Evolutionary conservation across 2,888 invertebrate genomes (phyloP), one percentile per base, ranked within the genome.

Genomic region (Platycheirus albimanus): DNA sequence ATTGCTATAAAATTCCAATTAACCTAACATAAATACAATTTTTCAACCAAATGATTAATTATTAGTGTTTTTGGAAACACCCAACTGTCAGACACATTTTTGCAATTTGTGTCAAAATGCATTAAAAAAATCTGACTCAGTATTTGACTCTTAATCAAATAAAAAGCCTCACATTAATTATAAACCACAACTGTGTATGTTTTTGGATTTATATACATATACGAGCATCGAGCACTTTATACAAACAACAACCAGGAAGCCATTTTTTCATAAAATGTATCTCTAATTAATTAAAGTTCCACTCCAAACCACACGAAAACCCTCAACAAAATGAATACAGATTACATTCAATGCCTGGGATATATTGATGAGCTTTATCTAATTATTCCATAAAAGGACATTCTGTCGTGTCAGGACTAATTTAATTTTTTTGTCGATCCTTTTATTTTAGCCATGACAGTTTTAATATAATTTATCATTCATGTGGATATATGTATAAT

Each of bases 221-320:
- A 19, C 19, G 11, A 38, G 11, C 11, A n/a, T n/a, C n/a, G n/a
- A n/a, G n/a, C n/a, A n/a, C 8, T 3, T 1, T 3, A 24, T 7
- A 20, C 4, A 17, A 45, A 45, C 19, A 43, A n/a, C 7, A 30
- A 10, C 20, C 45, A 20, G 19, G 15, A 33, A 54, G 10, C 24
- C n/a, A n/a, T 54, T 5, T 45, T 33, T 54, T 33, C 47, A 63
- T 43, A 56, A 64, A 58, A 58, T 52, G 10, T 76, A 20, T 41
- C 52, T 49, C 54, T 47, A 80, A 80, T 80, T 80, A 80, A 80
- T 80, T 80, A 56, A 70, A 80, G 56, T 38, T 51, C 36, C 17
- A 45, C 36, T 43, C 17, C 3, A 41, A 74, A 47, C 67, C 74
- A 36, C 67, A 36, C 67, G 61, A 45, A 41, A 58, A 24, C 38